Evolutionary conservation across 2,113 vertebrate species (phyloP).

Genomic region (Otis tarda): DNA sequence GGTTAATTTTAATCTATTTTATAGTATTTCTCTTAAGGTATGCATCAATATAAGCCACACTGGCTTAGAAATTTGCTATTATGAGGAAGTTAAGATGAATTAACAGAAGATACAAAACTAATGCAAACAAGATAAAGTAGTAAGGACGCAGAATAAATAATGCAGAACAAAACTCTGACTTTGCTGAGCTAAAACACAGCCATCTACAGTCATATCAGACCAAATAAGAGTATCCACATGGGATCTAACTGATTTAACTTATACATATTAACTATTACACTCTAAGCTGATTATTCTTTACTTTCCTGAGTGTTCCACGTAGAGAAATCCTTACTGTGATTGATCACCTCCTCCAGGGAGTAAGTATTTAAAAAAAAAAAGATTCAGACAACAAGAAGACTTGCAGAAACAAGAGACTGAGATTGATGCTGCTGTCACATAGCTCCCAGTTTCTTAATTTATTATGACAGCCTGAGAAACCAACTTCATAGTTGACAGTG

Average conservation of each 20-base stretch:
- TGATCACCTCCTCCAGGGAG: conserved; percentile 31
- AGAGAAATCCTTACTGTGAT: conserved; percentile 26
- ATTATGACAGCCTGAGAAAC: conserved; percentile 60
- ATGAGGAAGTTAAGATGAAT: not conserved
- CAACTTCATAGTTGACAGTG: conserved; percentile 17
- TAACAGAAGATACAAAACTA: not conserved
- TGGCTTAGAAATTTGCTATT: not conserved
- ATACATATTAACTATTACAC: not conserved
- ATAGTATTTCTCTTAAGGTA: not conserved
- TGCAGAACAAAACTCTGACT: not conserved
- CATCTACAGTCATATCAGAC: not conserved
- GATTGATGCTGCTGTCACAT: conserved; percentile 54
- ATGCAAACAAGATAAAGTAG: not conserved
- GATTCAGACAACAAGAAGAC: conserved; percentile 29
- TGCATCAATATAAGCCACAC: not conserved
- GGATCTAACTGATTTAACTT: not conserved
- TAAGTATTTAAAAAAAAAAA: not conserved
- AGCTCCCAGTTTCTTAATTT: conserved; percentile 43
- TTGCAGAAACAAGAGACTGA: conserved; percentile 50
- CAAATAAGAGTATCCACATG: not conserved
- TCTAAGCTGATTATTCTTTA: not conserved
- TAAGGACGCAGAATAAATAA: not conserved
- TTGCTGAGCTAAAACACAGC: not conserved
- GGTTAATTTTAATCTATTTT: not conserved
- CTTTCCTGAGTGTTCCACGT: not conserved